phyloP scores from a whole-genome alignment of 2,797 vertebrate genomes.

The Rousettus madagascariensis region DNA sequence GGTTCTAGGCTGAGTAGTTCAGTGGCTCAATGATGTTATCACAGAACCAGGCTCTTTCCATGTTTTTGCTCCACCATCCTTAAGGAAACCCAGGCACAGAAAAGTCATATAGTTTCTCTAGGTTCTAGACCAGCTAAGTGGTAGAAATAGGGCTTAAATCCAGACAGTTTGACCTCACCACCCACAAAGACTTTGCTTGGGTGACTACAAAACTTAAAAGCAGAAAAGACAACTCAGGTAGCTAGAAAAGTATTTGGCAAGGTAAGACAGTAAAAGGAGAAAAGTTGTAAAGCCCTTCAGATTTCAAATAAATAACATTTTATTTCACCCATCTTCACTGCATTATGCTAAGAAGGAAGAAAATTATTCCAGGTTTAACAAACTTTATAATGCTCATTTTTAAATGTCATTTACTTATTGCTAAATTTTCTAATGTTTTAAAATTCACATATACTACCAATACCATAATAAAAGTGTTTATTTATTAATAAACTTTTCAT shows the following conservation, averaged over 20 bases:
- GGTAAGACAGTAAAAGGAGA: background rate
- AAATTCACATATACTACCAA: constrained; percentile 10
- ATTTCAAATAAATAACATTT: background rate
- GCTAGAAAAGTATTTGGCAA: background rate
- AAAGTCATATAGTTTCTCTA: background rate
- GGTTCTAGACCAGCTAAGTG: background rate
- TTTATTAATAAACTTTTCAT: background rate
- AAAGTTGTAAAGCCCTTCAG: background rate
- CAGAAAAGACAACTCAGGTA: background rate
- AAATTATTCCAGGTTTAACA: background rate
- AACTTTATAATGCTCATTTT: background rate
- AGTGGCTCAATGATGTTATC: background rate
- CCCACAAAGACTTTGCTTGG: background rate
- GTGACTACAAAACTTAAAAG: background rate
- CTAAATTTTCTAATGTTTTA: background rate
- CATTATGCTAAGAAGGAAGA: background rate
- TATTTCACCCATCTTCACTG: background rate
- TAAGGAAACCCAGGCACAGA: background rate
- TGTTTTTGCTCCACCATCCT: background rate
- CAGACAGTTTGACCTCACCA: background rate
- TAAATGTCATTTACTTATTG: background rate
- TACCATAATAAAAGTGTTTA: constrained; percentile 7
- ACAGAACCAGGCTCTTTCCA: background rate
- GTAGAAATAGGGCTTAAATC: background rate
- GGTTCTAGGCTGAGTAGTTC: background rate